These are phyloP conservation scores for Achlya flavicornis DNA, from an alignment of 2,888 invertebrate species.

Conservation along the genomic window DNA sequence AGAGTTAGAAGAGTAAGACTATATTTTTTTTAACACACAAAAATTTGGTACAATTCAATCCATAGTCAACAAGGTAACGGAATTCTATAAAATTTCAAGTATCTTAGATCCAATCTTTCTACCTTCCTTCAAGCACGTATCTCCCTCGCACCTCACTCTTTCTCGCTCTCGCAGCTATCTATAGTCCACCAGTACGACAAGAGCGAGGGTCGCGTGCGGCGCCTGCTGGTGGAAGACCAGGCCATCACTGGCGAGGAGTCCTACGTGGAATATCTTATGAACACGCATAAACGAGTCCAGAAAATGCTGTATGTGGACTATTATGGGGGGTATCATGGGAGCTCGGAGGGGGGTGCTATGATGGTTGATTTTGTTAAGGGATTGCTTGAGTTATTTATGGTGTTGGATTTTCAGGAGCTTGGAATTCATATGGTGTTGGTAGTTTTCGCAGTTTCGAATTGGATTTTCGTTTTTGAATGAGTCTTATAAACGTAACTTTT, in stretches of 20 bases:
- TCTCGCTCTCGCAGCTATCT: conserved; percentile 51
- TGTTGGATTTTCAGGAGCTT: not conserved
- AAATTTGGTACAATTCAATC: too few species aligned
- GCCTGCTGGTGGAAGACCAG: conserved; percentile 96
- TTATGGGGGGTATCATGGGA: conserved; percentile 12
- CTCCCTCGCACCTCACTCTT: conserved; percentile 19
- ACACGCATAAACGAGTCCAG: conserved; percentile 97
- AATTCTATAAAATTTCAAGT: not conserved
- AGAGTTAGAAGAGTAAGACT: too few species aligned
- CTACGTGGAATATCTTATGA: conserved; percentile 98
- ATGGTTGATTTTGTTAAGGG: not conserved
- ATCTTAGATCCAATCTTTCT: not conserved
- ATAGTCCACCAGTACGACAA: conserved; percentile 57
- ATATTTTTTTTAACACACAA: too few species aligned
- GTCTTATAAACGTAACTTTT: not conserved
- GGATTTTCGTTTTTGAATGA: not conserved
- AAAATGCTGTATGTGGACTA: conserved; percentile 59
- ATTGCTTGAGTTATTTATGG: conserved; percentile 6
- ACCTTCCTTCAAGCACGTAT: conserved; percentile 14
- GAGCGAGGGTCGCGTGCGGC: conserved; percentile 91
- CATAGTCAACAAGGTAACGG: too few species aligned
- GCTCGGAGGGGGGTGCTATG: conserved; percentile 16
- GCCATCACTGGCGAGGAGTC: conserved; percentile 90
- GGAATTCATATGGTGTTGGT: not conserved
- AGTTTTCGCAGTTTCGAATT: not conserved